Base-by-base conservation (phyloP, 2,888 invertebrate species). In the Tenthredo mesomela region DNA sequence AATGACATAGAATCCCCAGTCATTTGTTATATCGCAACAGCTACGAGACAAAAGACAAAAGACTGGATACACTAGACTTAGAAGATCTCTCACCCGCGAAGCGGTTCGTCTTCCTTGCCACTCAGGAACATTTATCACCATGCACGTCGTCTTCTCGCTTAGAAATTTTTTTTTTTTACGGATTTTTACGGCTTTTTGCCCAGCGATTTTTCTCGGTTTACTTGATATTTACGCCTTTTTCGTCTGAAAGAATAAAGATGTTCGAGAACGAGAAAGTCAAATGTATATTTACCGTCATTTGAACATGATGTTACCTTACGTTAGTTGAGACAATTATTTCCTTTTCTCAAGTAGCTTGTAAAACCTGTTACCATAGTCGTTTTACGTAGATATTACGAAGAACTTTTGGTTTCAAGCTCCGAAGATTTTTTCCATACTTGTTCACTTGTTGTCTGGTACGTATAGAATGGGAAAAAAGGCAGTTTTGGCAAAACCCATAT, bases 41-140 rank as follows among this genome's bases (percentile, higher is more conserved):
- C 58, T 61, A 58, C 33, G 50, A 67, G 47, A 82, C 82, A 70
- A 82, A 70, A 82, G 82, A 82, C 82, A 82, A 82, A 82, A 70
- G 82, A 82, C 70, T 67, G 43, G 25, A 21, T n/a, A 67, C 67
- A 67, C 67, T 43, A 82, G 82, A 82, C 43, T 61, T 61, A 21
- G 70, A 47, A 40, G 80, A 80, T 85, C 89, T 87, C 84, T 85
- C 88, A 86, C 88, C 88, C 88, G 85, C 86, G 85, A 84, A 89
- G 86, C 88, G 87, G 89, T 91, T 87, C 86, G 88, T 90, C 90
- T 89, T 89, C 88, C 85, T 87, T 87, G 85, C 84, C 86, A 85
- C 86, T 85, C 86, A 87, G 85, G 86, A 88, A 87, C 89, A 90
- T 91, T 91, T 90, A 90, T 91, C 90, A 90, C 88, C 85, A 65